Evolutionary conservation across 2,797 vertebrate species (phyloP).

Genomic region (Hipposideros larvatus): DNA sequence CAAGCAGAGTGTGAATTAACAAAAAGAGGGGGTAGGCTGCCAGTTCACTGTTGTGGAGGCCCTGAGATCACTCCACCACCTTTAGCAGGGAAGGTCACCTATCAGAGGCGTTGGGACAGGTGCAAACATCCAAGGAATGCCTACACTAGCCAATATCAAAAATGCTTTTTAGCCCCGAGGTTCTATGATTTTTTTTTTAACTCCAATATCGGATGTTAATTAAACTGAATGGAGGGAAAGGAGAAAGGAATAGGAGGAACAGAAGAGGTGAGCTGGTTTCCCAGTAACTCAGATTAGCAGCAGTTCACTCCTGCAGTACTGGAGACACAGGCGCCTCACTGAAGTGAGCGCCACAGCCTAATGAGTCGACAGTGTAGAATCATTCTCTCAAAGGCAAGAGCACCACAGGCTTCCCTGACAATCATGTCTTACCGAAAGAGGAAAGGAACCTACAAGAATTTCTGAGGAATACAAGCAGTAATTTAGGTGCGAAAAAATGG

Average conservation of each 20-base stretch:
- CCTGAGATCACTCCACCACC: background rate
- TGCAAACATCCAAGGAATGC: background rate
- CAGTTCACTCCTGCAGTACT: no score
- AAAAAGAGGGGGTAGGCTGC: background rate
- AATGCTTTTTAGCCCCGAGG: background rate
- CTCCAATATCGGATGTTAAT: background rate
- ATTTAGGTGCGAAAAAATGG: background rate
- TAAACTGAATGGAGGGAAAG: background rate
- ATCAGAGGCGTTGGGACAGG: background rate
- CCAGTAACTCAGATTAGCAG: background rate
- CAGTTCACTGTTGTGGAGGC: background rate
- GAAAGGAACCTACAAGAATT: background rate
- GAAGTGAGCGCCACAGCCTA: background rate
- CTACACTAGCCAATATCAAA: background rate
- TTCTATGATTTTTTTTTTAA: background rate
- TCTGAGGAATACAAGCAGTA: constrained; percentile 10
- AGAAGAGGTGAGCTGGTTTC: background rate
- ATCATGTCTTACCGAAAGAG: background rate
- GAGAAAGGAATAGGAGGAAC: background rate
- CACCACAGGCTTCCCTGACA: no score
- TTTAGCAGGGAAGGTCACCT: background rate
- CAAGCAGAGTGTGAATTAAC: background rate
- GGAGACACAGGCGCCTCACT: background rate
- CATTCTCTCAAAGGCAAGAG: background rate
- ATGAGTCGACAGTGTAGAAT: fast-evolving